A percentile compares a stretch with the other conserved stretches of the same genome.
phyloP scores from a whole-genome alignment of 1,140 invertebrate species.

The Geopemphigus sp. region DNA sequence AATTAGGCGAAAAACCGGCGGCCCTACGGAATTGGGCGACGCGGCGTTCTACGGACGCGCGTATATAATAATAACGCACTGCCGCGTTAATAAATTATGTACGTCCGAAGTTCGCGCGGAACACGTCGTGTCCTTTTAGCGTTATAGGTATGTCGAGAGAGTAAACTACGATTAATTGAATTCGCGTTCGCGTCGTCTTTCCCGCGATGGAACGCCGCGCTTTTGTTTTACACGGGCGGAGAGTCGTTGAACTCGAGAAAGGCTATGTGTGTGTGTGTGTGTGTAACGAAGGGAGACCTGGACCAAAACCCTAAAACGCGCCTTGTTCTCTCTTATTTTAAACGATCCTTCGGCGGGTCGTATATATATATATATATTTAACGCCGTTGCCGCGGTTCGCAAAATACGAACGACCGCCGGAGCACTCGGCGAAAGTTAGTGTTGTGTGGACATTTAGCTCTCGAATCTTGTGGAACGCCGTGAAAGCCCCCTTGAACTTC shows the following conservation, averaged over 20 bases:
- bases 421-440: constrained; percentile 35
- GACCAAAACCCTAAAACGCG: not conserved
- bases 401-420: constrained; percentile 18
- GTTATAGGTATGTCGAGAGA: too few species aligned
- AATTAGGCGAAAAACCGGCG: too few species aligned
- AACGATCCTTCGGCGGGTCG: constrained; percentile 1
- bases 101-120: not conserved
- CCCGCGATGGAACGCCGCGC: not conserved
- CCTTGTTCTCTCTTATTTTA: constrained; percentile 11
- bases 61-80: too few species aligned
- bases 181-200: not conserved
- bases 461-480: constrained; percentile 10
- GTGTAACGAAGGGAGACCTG: not conserved
- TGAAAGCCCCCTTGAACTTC: constrained; percentile 22
- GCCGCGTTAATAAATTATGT: not conserved
- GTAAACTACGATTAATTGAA: constrained; percentile 19
- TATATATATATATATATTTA: constrained; percentile 31
- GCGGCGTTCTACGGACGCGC: not conserved
- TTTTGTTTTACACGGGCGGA: too few species aligned
- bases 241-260: not conserved
- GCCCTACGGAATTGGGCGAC: not conserved
- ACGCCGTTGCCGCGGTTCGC: constrained; percentile 7
- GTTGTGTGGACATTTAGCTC: constrained; percentile 33
- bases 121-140: not conserved
- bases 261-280: too few species aligned